Evolutionary conservation across 2,797 vertebrate species (phyloP).

Genomic region (Hyperoplus immaculatus): DNA sequence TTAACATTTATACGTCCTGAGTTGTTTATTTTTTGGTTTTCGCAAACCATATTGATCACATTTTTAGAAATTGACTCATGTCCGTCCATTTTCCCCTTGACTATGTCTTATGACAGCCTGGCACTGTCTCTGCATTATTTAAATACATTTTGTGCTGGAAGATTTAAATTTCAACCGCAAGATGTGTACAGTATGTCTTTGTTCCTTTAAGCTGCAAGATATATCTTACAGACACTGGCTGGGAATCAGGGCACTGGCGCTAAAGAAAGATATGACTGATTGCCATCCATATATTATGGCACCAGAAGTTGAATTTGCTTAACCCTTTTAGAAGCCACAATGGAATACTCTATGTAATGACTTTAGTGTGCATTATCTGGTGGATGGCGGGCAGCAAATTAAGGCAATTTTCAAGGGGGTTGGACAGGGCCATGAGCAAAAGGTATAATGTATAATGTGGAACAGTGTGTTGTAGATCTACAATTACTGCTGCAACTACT

Average conservation of each 20-base stretch:
- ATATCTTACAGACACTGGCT: neutral
- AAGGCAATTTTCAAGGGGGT: conserved; percentile 35
- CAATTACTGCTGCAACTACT: too few relatives aligned
- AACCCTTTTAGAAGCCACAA: conserved; percentile 71
- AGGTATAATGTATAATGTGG: neutral
- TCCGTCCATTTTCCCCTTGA: neutral
- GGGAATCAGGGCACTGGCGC: conserved; percentile 4
- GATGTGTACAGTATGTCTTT: neutral
- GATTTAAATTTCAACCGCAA: conserved; percentile 15
- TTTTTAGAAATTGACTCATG: neutral
- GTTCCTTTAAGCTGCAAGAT: conserved; percentile 23
- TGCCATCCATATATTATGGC: conserved; percentile 42
- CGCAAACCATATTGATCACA: neutral
- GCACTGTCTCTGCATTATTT: neutral
- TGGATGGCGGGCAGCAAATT: conserved; percentile 32
- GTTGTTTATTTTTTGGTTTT: neutral
- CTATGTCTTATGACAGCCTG: neutral
- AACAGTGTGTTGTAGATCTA: neutral
- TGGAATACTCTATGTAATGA: conserved; percentile 49
- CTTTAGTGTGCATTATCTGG: conserved; percentile 60
- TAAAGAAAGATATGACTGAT: conserved; percentile 54
- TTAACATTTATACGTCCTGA: too few relatives aligned
- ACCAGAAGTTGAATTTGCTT: conserved; percentile 41
- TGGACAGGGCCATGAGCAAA: conserved; percentile 6
- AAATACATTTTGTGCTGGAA: neutral